These are phyloP conservation scores for Thalpophila matura DNA, from an alignment of 2,888 invertebrate genomes.

Conservation along the genomic window DNA sequence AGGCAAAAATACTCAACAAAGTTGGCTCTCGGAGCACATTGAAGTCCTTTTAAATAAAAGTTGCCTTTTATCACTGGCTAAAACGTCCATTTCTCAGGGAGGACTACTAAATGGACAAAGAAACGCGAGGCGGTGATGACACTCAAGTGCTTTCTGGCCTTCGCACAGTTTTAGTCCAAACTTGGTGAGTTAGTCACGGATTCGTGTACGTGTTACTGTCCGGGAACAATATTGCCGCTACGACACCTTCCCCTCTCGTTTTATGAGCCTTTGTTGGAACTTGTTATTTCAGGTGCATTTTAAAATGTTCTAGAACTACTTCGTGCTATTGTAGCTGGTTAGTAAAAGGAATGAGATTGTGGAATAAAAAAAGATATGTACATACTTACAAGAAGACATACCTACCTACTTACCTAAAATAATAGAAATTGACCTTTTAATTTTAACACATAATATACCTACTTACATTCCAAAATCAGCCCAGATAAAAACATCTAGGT, in stretches of 20 bases:
- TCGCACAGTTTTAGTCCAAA: constrained; percentile 66
- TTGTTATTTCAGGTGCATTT: constrained; percentile 42
- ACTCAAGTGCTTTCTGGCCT: constrained; percentile 71
- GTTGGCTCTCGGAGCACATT: constrained; percentile 72
- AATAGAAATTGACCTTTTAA: too few species aligned
- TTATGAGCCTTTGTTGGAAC: constrained; percentile 37
- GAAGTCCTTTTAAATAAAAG: constrained; percentile 82
- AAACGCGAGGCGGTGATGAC: constrained; percentile 70
- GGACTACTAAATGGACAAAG: constrained; percentile 76
- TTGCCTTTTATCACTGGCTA: constrained; percentile 82
- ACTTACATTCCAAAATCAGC: not conserved
- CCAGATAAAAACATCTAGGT: too few species aligned
- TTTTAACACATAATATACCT: not conserved
- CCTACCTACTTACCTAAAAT: too few species aligned
- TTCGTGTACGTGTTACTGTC: constrained; percentile 45
- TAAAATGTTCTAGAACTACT: constrained; percentile 2
- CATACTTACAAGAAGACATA: too few species aligned
- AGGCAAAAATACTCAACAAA: constrained; percentile 74
- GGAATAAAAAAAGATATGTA: not conserved
- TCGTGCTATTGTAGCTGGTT: constrained; percentile 2
- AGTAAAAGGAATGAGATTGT: not conserved
- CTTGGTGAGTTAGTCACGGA: constrained; percentile 60
- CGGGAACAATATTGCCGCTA: constrained; percentile 22
- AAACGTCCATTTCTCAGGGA: constrained; percentile 76
- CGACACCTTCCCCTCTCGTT: constrained; percentile 25